Base-by-base conservation (phyloP, 1,140 invertebrate species). In the Anadara kagoshimensis region DNA sequence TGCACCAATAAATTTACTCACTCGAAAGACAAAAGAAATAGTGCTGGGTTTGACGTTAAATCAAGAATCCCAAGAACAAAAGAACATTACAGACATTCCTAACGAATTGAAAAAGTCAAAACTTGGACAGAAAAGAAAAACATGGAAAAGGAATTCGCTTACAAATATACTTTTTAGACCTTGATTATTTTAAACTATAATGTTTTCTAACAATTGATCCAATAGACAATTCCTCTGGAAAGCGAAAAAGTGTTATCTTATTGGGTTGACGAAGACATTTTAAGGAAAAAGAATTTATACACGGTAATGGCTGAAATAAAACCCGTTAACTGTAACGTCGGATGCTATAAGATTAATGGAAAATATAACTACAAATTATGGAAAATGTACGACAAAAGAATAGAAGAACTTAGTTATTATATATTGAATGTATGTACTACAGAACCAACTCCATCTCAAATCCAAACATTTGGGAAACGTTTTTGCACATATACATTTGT, bases 401-500 rank as follows among this genome's bases (percentile, higher is more conserved):
- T 65, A 45, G 22, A 79, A 76, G 51, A 79, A 73, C 51, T 76
- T 73, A 74, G n/a, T n/a, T n/a, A n/a, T n/a, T n/a, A n/a, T n/a
- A n/a, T n/a, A n/a, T n/a, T n/a, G n/a, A n/a, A n/a, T 69, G 36
- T 54, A 58, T 61, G 45, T n/a, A 73, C 22, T 79, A 47, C 65
- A 72, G 65, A 12, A 57, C 65, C 18, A 65, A 44, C 73, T 78
- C 10, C 76, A 49, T 66, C 18, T 16, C 41, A 18, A 56, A 78
- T 69, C 58, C 62, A 24, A 63, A 71, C 18, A 36, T 29, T n/a
- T 78, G 69, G 73, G n/a, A 62, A 44, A 44, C 72, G 77, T 78
- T 36, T 44, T 66, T 29, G 63, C 77, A 3, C 65, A 73, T 73
- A 36, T 62, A 67, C 53, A n/a, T 47, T 11, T 78, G 16, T 56